These are phyloP conservation scores for Tetragonisca angustula DNA, from an alignment of 2,888 invertebrate species.

Conservation along the genomic window DNA sequence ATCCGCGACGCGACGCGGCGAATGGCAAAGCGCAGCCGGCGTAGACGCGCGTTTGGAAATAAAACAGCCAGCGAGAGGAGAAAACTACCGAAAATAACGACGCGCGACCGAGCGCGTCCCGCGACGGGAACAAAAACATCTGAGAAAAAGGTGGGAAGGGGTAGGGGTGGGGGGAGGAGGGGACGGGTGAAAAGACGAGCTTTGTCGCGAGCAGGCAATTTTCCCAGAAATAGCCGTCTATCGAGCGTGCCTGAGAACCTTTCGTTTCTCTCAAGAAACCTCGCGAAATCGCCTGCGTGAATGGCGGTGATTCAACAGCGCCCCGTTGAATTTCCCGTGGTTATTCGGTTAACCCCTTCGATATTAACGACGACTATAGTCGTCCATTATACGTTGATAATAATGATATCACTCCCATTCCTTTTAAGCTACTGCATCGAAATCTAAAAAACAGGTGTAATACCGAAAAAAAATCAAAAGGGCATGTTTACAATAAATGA, in stretches of 20 bases:
- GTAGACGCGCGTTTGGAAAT: constrained; percentile 49
- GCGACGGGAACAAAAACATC: constrained; percentile 51
- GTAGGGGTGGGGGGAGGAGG: too few species aligned
- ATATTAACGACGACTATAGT: too few species aligned
- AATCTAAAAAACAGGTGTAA: too few species aligned
- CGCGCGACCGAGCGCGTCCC: constrained; percentile 29
- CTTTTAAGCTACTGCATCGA: too few species aligned
- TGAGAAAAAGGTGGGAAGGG: not conserved
- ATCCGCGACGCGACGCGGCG: constrained; percentile 22
- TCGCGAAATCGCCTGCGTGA: not conserved
- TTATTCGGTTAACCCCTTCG: not conserved
- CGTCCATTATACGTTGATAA: too few species aligned
- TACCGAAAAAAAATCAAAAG: too few species aligned
- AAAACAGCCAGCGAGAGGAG: constrained; percentile 65
- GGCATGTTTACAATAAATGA: too few species aligned
- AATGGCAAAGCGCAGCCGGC: constrained; percentile 25
- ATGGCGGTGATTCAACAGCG: not conserved
- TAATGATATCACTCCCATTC: too few species aligned
- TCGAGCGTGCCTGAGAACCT: not conserved
- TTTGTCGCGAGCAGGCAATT: constrained; percentile 22
- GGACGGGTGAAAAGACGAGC: constrained; percentile 28
- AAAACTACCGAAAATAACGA: constrained; percentile 71
- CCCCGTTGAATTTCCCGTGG: not conserved
- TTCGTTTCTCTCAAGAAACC: not conserved
- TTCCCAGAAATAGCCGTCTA: not conserved